Base-by-base conservation (phyloP, 1,140 invertebrate genomes). In the Homalodisca vitripennis region DNA sequence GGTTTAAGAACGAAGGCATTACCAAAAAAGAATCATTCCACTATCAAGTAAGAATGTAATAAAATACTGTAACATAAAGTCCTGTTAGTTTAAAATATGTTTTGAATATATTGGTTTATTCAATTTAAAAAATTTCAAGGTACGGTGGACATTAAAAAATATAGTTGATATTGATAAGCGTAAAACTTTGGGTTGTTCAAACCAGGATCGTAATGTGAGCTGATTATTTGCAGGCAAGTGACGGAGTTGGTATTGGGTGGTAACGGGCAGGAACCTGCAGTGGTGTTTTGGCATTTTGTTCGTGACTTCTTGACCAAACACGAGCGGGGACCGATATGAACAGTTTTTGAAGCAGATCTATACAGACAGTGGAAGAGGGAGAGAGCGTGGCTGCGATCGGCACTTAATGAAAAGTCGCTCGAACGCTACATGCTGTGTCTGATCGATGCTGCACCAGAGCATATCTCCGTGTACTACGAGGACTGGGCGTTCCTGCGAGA, bases 381-480 rank as follows among this genome's bases (percentile, higher is more conserved):
- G n/a, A n/a, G 92, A 79, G 92, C 94, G 20, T 97, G 94, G 90
- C 82, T 97, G 17, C 80, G 95, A 75, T 89, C 92, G 34, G 83
- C 92, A 27, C 81, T 97, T 12, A 97, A 97, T 84, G 95, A 97
- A 80, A 84, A 91, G 75, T 94, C 92, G 1, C 81, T 97, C 20
- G 93, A 95, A 80, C 86, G 93, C 77, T 93, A 89, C 80, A 84
- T 95, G 73, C 87, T 92, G 77, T 87, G 88, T 76, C 84, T 95
- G 70, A 60, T 94, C 48, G 80, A 82, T 69, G 55, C 69, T 10
- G 24, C n/a, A 6, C 34, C 60, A 22, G 41, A 30, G 22, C 27
- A 31, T 22, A 47, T 74, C 13, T 47, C 41, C 51, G 84, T 87
- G 68, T 92, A 89, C 84, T 97, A 95, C 81, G 91, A 95, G 79